Conservation (phyloP, 2,888 invertebrate species). For the Stenodera caucasica region DNA sequence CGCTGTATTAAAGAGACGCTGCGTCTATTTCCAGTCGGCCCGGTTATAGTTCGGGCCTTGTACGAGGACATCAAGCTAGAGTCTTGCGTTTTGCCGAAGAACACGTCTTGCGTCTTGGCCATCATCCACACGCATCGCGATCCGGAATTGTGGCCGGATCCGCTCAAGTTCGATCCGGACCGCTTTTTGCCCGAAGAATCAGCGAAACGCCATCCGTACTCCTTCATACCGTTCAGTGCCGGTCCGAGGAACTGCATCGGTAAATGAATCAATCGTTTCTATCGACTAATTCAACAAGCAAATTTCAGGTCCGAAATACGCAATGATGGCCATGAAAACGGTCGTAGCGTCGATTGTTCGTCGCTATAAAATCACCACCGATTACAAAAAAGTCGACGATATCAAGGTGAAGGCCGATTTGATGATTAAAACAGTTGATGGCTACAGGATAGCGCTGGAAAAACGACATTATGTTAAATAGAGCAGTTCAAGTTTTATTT, state of each 20-base stretch:
- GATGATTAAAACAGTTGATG: conserved; percentile 8
- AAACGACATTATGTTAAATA: not conserved
- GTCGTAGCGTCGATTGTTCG: conserved; percentile 50
- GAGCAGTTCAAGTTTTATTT: not conserved
- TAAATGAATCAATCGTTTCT: too few relatives aligned
- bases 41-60: conserved; percentile 24
- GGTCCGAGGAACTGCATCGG: conserved; percentile 80
- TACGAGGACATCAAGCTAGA: conserved; percentile 31
- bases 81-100: not conserved
- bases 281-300: too few relatives aligned
- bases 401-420: conserved; percentile 24
- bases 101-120: conserved; percentile 45
- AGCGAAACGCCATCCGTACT: conserved; percentile 75
- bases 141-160: conserved; percentile 63
- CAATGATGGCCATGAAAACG: conserved; percentile 55
- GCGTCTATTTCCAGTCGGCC: conserved; percentile 37
- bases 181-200: conserved; percentile 78
- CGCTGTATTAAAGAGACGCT: conserved; percentile 38
- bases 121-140: conserved; percentile 57
- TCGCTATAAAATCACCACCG: conserved; percentile 46
- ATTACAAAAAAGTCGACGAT: conserved; percentile 38
- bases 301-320: conserved; percentile 52
- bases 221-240: conserved; percentile 79
- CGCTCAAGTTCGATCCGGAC: conserved; percentile 74
- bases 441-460: not conserved